Evolutionary conservation across 1,140 invertebrate genomes (phyloP).

Genomic region (Cherax destructor): DNA sequence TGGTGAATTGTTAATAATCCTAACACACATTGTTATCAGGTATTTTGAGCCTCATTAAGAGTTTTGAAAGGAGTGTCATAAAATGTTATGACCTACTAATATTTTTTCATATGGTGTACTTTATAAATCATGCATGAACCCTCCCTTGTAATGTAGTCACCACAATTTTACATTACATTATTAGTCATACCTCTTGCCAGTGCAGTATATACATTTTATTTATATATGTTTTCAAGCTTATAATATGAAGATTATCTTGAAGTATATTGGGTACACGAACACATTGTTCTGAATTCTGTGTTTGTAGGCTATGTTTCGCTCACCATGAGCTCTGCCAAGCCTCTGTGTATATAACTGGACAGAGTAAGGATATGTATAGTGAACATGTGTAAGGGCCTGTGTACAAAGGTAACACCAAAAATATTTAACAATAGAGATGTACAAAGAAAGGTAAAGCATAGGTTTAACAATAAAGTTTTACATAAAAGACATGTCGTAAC

Average conservation of each 20-base stretch:
- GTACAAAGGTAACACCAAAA: no score
- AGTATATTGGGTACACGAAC: no score
- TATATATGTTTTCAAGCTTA: not conserved
- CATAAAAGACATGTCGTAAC: no score
- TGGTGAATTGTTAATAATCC: not conserved
- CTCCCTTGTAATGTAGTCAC: not conserved
- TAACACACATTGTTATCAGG: slow-evolving; percentile 10
- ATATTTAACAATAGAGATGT: no score
- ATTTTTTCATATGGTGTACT: not conserved
- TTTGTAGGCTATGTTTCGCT: no score
- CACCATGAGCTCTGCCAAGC: no score
- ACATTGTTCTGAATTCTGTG: no score
- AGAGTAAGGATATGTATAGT: no score
- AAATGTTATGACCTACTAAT: not conserved
- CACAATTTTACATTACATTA: not conserved
- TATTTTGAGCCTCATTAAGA: slow-evolving; percentile 7
- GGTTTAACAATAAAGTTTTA: no score
- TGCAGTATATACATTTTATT: not conserved
- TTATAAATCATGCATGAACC: not conserved
- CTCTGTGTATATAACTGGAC: no score
- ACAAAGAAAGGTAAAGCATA: no score
- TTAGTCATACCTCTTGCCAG: slow-evolving; percentile 5
- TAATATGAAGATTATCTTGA: not conserved
- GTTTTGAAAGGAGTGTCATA: not conserved
- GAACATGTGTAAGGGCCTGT: no score